Base-by-base conservation (phyloP, 2,888 invertebrate species). In the Unio pictorum region DNA sequence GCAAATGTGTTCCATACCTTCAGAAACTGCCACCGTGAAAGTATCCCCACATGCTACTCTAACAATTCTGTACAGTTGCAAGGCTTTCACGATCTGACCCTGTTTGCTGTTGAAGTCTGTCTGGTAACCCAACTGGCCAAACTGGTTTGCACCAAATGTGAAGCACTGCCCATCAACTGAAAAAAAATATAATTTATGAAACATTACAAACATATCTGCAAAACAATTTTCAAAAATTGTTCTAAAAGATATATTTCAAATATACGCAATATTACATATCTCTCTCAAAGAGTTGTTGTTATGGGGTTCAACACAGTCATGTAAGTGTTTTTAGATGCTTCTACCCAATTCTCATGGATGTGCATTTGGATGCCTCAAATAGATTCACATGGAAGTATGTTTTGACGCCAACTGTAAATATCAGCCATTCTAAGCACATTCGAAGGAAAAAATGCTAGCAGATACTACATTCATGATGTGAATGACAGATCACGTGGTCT, bases 101-200 rank as follows among this genome's bases (percentile, higher is more conserved):
- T 80, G 79, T 61, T 81, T 76, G 55, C 68, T 72, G 60, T 82
- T 77, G 34, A 80, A 78, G 57, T 73, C 76, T 11, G 73, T 73
- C 65, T 80, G 81, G 62, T 82, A 79, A 20, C 88, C 89, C 8
- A 90, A 81, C 80, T 90, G 90, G 28, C 88, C 88, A 79, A 88
- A 89, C 79, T 88, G 87, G 72, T 90, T 88, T 28, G 87, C 86
- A 34, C 90, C 90, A 75, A 88, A 86, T 18, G 87, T 88, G 78
- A 82, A 89, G 64, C 87, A 85, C 62, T 86, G 80, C 11, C 89
- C 89, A 64, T 82, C 80, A 30, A 80, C 89, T 88, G 74, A 8
- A 28, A 18, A 23, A 59, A 23, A 59, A 59, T 11, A 59, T 23
- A 18, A 58, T 7, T 71, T 67, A 6, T 59, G 34, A 0, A 23